A percentile compares a stretch with the other conserved stretches of the same genome.
phyloP scores from a whole-genome alignment of 2,113 vertebrate species.

The Serilophus lunatus region DNA sequence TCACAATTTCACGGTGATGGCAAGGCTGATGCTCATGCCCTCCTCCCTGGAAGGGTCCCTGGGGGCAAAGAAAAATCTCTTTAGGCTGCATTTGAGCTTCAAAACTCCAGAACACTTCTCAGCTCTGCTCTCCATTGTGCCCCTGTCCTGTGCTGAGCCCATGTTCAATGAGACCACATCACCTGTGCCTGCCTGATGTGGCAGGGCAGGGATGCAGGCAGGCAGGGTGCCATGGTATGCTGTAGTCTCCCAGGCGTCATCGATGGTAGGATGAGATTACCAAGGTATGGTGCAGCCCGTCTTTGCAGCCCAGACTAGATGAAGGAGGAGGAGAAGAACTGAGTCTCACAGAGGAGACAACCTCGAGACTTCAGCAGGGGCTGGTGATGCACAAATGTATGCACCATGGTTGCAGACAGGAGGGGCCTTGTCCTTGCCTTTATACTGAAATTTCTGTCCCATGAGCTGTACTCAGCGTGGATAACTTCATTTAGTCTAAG shows the following conservation, averaged over 20 bases:
- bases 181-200: background rate
- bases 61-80: background rate
- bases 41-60: background rate
- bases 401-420: background rate
- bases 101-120: background rate
- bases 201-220: background rate
- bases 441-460: background rate
- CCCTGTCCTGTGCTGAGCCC: background rate
- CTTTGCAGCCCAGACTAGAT: background rate
- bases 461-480: background rate
- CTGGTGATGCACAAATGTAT: background rate
- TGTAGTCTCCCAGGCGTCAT: background rate
- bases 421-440: background rate
- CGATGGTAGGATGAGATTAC: accelerated
- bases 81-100: background rate
- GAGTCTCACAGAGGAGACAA: background rate
- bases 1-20: background rate
- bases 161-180: background rate
- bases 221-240: background rate
- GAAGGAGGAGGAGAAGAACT: background rate
- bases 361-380: background rate
- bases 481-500: background rate
- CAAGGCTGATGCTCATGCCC: background rate
- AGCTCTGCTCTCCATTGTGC: background rate
- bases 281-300: background rate